A percentile compares a stretch with the other conserved stretches of the same genome.
These are phyloP conservation scores for Microcebus jonahi DNA, from an alignment of 2,113 vertebrate species.

Conservation along the genomic window DNA sequence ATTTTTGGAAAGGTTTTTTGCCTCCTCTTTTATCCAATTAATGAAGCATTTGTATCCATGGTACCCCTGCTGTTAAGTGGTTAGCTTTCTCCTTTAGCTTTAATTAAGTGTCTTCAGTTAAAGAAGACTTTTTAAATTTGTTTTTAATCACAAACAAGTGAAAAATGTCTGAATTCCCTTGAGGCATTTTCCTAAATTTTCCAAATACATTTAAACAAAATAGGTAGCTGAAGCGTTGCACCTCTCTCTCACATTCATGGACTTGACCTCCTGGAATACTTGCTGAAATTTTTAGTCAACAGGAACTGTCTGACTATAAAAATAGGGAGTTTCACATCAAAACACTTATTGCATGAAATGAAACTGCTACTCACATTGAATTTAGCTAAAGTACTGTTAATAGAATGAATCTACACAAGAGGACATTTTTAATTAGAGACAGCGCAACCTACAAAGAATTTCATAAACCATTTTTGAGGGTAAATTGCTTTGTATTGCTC, in stretches of 20 bases:
- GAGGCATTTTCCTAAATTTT: neutral
- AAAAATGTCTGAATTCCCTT: slow-evolving; percentile 6
- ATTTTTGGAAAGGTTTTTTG: slow-evolving; percentile 38
- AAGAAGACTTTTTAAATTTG: slow-evolving; percentile 14
- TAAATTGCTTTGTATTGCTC: neutral
- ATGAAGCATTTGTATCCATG: slow-evolving; percentile 60
- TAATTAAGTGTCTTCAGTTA: slow-evolving; percentile 73
- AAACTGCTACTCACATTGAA: neutral
- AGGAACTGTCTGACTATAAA: neutral
- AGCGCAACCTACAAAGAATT: neutral
- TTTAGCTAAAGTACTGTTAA: neutral
- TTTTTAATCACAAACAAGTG: slow-evolving; percentile 68
- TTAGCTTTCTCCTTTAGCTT: slow-evolving; percentile 68
- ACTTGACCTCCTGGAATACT: neutral
- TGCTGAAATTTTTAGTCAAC: neutral
- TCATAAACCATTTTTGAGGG: neutral
- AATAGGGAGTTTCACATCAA: neutral
- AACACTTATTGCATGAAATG: neutral
- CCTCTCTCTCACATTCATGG: neutral
- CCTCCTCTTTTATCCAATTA: slow-evolving; percentile 59
- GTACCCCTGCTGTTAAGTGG: slow-evolving; percentile 53
- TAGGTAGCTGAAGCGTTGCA: neutral
- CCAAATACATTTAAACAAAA: slow-evolving; percentile 9
- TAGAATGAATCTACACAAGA: neutral
- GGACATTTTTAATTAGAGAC: neutral